phyloP scores from a whole-genome alignment of 1,140 invertebrate species.

The Tetranychus urticae region DNA sequence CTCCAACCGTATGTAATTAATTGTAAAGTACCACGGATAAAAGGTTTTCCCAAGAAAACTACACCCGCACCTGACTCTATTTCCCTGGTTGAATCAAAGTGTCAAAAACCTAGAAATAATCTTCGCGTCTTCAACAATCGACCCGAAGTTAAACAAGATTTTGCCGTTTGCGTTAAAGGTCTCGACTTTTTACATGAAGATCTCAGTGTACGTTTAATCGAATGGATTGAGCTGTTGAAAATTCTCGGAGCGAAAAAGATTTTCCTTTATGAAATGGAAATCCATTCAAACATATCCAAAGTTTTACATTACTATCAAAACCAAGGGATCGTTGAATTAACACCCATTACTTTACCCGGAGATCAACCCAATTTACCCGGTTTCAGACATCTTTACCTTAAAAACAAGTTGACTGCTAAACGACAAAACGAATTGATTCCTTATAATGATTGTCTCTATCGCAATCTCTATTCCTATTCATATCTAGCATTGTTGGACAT shows the following conservation, averaged over 20 bases:
- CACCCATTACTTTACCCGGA: conserved; percentile 63
- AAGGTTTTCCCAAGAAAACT: neutral
- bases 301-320: conserved; percentile 54
- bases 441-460: conserved; percentile 88
- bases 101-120: conserved; percentile 61
- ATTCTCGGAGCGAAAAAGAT: conserved; percentile 73
- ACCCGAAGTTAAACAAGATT: conserved; percentile 38
- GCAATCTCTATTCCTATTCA: conserved; percentile 67
- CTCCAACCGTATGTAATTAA: conserved; percentile 74
- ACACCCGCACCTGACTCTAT: conserved; percentile 45
- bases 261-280: conserved; percentile 69
- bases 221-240: conserved; percentile 73
- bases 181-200: conserved; percentile 77
- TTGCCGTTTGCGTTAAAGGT: conserved; percentile 83
- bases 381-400: conserved; percentile 64
- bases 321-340: conserved; percentile 49
- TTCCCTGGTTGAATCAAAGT: conserved; percentile 56
- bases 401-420: conserved; percentile 66
- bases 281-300: conserved; percentile 72
- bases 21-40: conserved; percentile 40
- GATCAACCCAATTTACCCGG: conserved; percentile 68
- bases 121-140: conserved; percentile 54
- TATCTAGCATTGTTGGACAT: conserved; percentile 74
- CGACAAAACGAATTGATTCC: conserved; percentile 83
- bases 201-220: conserved; percentile 61